These are phyloP conservation scores for Alligator sinensis DNA, from an alignment of 2,113 vertebrate species.

Conservation along the genomic window DNA sequence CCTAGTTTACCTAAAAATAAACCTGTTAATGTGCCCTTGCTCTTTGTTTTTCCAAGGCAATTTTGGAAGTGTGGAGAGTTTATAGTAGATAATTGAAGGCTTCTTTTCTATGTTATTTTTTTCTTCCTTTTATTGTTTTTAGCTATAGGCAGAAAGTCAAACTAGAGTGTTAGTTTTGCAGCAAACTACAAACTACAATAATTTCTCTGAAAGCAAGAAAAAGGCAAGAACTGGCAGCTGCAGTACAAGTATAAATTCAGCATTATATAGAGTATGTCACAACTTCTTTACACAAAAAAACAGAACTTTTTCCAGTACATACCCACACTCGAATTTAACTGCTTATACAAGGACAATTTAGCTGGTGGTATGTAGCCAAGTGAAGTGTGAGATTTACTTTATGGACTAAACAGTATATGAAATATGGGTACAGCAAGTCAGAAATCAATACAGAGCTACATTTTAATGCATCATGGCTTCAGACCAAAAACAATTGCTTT, in stretches of 20 bases:
- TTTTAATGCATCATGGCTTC: not conserved
- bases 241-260: accelerated
- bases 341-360: constrained; percentile 1
- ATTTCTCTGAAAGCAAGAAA: not conserved
- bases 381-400: not conserved
- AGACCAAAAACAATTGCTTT: not conserved
- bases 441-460: not conserved
- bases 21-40: too few relatives aligned
- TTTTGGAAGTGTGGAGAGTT: not conserved
- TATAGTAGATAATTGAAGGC: not conserved
- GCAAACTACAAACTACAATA: not conserved
- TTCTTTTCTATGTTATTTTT: not conserved
- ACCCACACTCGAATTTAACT: not conserved
- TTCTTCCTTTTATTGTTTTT: not conserved
- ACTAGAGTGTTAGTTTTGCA: not conserved
- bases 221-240: not conserved
- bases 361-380: not conserved
- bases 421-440: accelerated
- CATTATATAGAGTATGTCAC: not conserved
- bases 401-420: not conserved
- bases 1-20: too few relatives aligned
- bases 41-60: not conserved
- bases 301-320: not conserved
- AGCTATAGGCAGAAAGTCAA: not conserved
- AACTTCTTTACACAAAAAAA: not conserved